Percentiles rank a stretch among this genome's conserved stretches.
phyloP scores from a whole-genome alignment of 2,797 vertebrate species.

The Pogoniulus pusillus region DNA sequence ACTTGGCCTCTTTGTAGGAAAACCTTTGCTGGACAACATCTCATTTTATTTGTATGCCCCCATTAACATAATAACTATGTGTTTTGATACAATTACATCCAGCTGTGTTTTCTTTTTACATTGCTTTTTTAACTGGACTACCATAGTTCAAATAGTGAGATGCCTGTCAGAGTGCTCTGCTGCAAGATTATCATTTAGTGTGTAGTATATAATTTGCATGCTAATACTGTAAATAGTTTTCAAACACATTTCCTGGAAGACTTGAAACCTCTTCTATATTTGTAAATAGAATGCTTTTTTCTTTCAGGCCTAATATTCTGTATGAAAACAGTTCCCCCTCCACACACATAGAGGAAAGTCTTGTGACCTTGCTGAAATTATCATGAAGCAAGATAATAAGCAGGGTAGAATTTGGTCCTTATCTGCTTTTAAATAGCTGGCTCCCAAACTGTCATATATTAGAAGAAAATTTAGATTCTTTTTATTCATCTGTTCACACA shows the following conservation, averaged over 20 bases:
- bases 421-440: background rate
- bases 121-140: constrained; percentile 43
- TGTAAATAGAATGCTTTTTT: constrained; percentile 23
- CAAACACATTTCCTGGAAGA: constrained; percentile 54
- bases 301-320: background rate
- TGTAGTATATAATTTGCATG: constrained; percentile 64
- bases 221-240: constrained; percentile 63
- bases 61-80: constrained; percentile 52
- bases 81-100: constrained; percentile 55
- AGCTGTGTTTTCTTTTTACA: constrained; percentile 59
- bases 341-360: background rate
- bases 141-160: constrained; percentile 40
- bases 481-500: background rate
- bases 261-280: background rate
- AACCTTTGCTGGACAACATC: constrained; percentile 52
- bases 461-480: background rate
- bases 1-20: constrained; percentile 13
- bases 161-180: constrained; percentile 28
- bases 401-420: background rate
- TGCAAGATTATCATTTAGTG: constrained; percentile 34
- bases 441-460: background rate
- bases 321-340: background rate
- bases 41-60: constrained; percentile 20
- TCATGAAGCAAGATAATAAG: background rate
- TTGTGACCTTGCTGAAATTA: background rate